These are phyloP conservation scores for Cyanoramphus novaezelandiae DNA, from an alignment of 2,113 vertebrate species.

Conservation along the genomic window DNA sequence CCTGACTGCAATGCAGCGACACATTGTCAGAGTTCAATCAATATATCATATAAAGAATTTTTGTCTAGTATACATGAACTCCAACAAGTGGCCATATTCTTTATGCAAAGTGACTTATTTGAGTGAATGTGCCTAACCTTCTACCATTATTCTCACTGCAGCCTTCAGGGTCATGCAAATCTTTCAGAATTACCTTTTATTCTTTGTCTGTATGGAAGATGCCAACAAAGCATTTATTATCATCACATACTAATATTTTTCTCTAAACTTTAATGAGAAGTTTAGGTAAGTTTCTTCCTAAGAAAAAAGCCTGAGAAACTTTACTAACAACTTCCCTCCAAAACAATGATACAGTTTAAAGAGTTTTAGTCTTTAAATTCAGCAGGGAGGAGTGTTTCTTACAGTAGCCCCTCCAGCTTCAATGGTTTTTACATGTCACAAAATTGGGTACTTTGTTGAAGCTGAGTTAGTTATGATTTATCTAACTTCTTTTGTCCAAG, in stretches of 20 bases:
- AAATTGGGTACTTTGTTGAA: not conserved
- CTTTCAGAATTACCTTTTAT: not conserved
- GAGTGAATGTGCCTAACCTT: not conserved
- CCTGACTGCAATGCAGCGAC: not conserved
- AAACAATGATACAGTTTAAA: not conserved
- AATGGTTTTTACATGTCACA: not conserved
- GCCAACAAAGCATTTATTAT: not conserved
- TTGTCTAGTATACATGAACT: not conserved
- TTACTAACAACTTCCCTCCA: not conserved
- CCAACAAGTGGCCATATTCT: not conserved
- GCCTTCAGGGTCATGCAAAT: not conserved
- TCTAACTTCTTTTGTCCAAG: not conserved
- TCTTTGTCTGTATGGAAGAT: not conserved
- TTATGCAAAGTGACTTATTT: accelerated
- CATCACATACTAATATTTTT: accelerated
- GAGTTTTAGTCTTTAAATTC: not conserved
- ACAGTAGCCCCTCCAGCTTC: not conserved
- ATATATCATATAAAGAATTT: not conserved
- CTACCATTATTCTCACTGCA: not conserved
- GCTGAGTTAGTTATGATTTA: not conserved
- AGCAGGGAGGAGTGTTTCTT: not conserved
- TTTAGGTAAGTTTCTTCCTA: not conserved
- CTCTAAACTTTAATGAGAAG: not conserved
- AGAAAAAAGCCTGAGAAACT: not conserved
- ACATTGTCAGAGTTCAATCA: not conserved